phyloP scores from a whole-genome alignment of 1,140 invertebrate genomes.

The Magallana angulata region DNA sequence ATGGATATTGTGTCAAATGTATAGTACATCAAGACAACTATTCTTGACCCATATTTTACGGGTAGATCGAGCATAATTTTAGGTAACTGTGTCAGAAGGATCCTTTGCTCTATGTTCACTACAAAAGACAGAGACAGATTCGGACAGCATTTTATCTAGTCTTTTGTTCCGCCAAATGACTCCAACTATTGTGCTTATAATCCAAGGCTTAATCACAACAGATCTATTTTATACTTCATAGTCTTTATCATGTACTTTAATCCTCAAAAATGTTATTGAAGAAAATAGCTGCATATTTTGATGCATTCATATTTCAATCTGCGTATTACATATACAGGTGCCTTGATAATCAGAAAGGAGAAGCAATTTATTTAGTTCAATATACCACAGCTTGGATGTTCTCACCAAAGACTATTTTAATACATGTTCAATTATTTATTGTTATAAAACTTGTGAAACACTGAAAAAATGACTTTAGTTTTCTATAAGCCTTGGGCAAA shows the following conservation, averaged over 20 bases:
- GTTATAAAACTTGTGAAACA: neutral
- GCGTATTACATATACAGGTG: neutral
- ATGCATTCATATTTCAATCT: neutral
- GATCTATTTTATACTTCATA: neutral
- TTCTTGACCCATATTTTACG: slow-evolving; percentile 14
- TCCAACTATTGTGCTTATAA: neutral
- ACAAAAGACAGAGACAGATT: neutral
- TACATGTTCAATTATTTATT: slow-evolving; percentile 31
- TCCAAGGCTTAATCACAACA: slow-evolving; percentile 12
- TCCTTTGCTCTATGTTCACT: neutral
- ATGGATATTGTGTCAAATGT: slow-evolving; percentile 50
- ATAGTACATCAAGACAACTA: neutral
- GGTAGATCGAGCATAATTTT: neutral
- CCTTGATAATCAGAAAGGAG: neutral
- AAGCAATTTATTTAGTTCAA: no score
- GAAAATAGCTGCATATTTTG: neutral
- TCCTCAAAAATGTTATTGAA: neutral
- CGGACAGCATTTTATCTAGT: neutral
- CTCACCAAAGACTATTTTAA: neutral
- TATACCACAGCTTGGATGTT: neutral
- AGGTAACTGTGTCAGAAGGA: neutral
- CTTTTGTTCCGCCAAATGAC: neutral
- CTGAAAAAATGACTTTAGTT: no score
- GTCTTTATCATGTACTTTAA: slow-evolving; percentile 13
- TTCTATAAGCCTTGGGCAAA: no score